Evolutionary conservation across 2,797 vertebrate genomes (phyloP).

Genomic region (Phalanger gymnotis): DNA sequence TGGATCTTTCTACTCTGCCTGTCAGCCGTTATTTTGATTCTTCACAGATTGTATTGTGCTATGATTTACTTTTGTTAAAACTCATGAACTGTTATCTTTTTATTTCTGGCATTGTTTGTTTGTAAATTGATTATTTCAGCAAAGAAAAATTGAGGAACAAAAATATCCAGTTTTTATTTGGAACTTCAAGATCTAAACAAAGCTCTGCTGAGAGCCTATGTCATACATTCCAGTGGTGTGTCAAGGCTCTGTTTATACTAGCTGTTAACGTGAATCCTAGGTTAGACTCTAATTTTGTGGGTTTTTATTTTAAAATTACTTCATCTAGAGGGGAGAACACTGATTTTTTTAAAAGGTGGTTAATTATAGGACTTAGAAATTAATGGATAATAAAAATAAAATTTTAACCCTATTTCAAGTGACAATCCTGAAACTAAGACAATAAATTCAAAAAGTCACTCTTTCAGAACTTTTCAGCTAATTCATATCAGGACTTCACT

Average conservation of each 20-base stretch:
- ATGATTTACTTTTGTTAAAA: not conserved
- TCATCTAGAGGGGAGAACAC: not conserved
- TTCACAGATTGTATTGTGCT: not conserved
- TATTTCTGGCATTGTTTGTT: constrained; percentile 20
- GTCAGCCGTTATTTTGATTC: not conserved
- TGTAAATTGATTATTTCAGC: constrained; percentile 19
- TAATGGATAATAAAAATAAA: constrained; percentile 54
- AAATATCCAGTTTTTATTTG: constrained; percentile 35
- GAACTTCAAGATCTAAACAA: constrained; percentile 7
- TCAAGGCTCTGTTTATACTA: not conserved
- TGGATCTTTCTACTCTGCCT: not conserved
- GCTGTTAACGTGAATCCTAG: constrained; percentile 46
- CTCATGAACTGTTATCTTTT: not conserved
- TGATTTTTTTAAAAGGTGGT: constrained; percentile 47
- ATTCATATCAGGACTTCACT: constrained; percentile 50
- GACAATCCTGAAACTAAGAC: constrained; percentile 47
- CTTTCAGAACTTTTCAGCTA: constrained; percentile 60
- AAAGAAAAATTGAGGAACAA: constrained; percentile 22
- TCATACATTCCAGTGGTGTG: not conserved
- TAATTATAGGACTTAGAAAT: constrained; percentile 60
- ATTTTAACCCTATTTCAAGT: constrained; percentile 48
- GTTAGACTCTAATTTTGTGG: constrained; percentile 35
- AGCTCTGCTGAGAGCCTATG: not conserved
- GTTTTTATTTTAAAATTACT: constrained; percentile 65
- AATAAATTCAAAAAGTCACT: constrained; percentile 67